Evolutionary conservation across 2,113 vertebrate genomes (phyloP), one percentile per base, ranked within the genome.

Genomic region (Cygnus atratus): DNA sequence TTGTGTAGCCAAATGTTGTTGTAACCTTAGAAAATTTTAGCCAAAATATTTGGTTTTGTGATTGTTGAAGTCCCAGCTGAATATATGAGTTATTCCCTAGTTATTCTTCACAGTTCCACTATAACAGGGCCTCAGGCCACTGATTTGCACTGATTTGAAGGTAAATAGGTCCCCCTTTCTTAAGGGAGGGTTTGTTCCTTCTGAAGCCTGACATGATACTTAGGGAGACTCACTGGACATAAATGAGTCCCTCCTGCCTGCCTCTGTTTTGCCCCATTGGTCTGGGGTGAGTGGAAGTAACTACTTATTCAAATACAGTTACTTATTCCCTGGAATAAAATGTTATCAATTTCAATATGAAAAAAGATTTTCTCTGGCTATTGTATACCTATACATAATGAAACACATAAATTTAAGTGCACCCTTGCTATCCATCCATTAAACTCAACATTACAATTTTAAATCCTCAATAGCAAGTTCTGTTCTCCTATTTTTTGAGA

Each of bases 1-100:
- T 46, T 89, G 20, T 46, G 25, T 57, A 75, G 80, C 55, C 54
- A 31, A 65, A 52, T 80, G 48, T 66, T 58, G 33, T 62, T 91
- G 37, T 77, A 88, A 65, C 22, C 70, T 96, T 90, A 79, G 70
- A 73, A 93, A 86, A 90, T 92, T 66, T 43, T 19, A 67, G 75
- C 67, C 19, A 5, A 39, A 83, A 11, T 81, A 28, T 81, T 91
- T 80, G 33, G 15, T 43, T 93, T 88, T 89, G 79, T 84, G 41
- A 44, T 39, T 90, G 48, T 31, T 48, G 46, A 78, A 84, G 37
- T 84, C 59, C 61, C 57, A 88, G 73, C 73, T 26, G 62, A 72
- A 89, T 66, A 61, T 55, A 52, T 31, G 66, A 93, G 31, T 91
- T 37, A 82, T 88, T 92, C 43, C 24, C 25, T 67, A 48, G 44